Evolutionary conservation across 1,140 invertebrate genomes (phyloP).

Genomic region (Atopsyche davidsoni): DNA sequence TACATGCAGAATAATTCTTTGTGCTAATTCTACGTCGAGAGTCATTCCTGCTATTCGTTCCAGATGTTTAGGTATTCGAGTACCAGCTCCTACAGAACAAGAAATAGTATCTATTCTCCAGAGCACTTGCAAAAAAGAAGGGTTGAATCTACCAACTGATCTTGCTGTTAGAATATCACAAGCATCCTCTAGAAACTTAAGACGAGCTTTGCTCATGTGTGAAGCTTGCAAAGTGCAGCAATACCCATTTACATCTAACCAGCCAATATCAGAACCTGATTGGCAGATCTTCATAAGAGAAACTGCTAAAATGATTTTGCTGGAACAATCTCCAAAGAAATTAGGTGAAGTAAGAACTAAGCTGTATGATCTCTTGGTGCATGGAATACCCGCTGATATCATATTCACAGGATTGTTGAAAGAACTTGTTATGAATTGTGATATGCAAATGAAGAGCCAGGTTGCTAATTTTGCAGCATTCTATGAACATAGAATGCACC

Average conservation of each 20-base stretch:
- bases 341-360: slow-evolving; percentile 79
- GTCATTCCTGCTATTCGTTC: slow-evolving; percentile 95
- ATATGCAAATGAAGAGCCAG: slow-evolving; percentile 81
- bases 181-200: slow-evolving; percentile 83
- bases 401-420: slow-evolving; percentile 87
- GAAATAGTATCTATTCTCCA: slow-evolving; percentile 72
- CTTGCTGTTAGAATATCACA: slow-evolving; percentile 74
- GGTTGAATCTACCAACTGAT: slow-evolving; percentile 68
- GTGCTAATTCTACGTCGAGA: slow-evolving; percentile 89
- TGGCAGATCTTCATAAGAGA: slow-evolving; percentile 88
- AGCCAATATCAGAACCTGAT: slow-evolving; percentile 81
- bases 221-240: slow-evolving; percentile 92
- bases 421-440: slow-evolving; percentile 83
- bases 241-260: slow-evolving; percentile 79
- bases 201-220: slow-evolving; percentile 87
- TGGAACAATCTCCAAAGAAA: slow-evolving; percentile 81
- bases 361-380: slow-evolving; percentile 89
- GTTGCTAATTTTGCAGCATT: slow-evolving; percentile 78
- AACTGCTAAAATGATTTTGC: slow-evolving; percentile 81
- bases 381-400: slow-evolving; percentile 89
- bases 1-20: slow-evolving; percentile 92
- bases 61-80: slow-evolving; percentile 85
- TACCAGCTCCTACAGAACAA: slow-evolving; percentile 75
- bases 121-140: slow-evolving; percentile 80
- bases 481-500: slow-evolving; percentile 85